A percentile compares a stretch with the other conserved stretches of the same genome.
phyloP scores from a whole-genome alignment of 2,797 vertebrate species.

The Oreortyx pictus region DNA sequence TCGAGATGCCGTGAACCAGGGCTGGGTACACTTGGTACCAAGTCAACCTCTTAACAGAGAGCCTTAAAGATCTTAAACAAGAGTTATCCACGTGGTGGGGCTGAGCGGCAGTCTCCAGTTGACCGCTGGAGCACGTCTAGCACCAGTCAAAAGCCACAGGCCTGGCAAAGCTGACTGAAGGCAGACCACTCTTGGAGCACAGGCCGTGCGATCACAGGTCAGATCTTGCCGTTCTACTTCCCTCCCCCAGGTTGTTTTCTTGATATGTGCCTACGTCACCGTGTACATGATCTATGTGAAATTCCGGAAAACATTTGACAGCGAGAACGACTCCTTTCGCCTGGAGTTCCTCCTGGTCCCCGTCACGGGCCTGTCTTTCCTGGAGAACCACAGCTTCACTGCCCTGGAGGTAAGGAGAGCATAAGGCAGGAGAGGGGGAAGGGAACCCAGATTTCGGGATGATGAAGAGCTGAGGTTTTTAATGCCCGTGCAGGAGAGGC shows the following conservation, averaged over 20 bases:
- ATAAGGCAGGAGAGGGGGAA: neutral
- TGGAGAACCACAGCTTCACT: slow-evolving; percentile 92
- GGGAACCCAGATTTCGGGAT: neutral
- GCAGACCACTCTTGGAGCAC: neutral
- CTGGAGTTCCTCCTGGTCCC: slow-evolving; percentile 95
- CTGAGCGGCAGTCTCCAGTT: neutral
- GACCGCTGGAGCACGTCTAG: neutral
- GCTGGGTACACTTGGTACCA: neutral
- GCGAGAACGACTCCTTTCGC: slow-evolving; percentile 91
- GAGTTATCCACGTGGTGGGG: neutral
- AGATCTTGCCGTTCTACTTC: neutral
- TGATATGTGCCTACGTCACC: slow-evolving; percentile 89
- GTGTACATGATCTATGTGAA: slow-evolving; percentile 93
- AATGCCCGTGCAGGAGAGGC: neutral
- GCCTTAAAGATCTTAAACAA: neutral
- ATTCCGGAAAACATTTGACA: slow-evolving; percentile 87
- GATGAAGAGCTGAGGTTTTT: neutral
- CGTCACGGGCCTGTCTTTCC: slow-evolving; percentile 90
- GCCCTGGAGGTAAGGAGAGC: slow-evolving; percentile 87
- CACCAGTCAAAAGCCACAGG: neutral
- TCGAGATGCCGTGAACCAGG: rapidly evolving
- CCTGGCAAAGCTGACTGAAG: neutral
- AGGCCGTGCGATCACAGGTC: neutral
- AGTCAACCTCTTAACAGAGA: neutral
- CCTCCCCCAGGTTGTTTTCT: slow-evolving; percentile 88